phyloP scores from a whole-genome alignment of 2,113 vertebrate species.

The Ondatra zibethicus region DNA sequence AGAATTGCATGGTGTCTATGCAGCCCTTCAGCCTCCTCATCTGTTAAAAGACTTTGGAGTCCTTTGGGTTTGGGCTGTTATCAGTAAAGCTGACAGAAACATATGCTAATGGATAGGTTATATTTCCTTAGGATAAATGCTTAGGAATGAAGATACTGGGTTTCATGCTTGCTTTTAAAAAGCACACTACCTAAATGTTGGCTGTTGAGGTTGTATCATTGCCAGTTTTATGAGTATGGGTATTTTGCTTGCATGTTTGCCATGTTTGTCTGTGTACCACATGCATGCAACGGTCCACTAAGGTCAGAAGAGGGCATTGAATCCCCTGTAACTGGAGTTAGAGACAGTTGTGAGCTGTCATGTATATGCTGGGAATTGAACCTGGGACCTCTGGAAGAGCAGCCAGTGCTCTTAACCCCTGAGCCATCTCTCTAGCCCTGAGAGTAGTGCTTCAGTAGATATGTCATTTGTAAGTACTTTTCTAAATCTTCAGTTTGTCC shows the following conservation, averaged over 20 bases:
- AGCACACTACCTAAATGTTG: background rate
- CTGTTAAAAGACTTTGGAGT: background rate
- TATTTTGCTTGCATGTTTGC: background rate
- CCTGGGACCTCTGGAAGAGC: background rate
- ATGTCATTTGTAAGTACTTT: background rate
- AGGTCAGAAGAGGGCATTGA: background rate
- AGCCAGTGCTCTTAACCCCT: background rate
- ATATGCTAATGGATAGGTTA: background rate
- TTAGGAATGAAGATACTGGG: background rate
- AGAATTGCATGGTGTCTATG: background rate
- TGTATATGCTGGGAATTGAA: background rate
- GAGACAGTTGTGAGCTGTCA: background rate
- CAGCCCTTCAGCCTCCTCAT: background rate
- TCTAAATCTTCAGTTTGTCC: background rate
- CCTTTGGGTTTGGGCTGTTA: background rate
- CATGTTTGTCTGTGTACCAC: background rate
- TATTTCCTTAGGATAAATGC: background rate
- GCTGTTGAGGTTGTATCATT: background rate
- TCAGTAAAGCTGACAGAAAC: background rate
- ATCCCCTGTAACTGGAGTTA: background rate
- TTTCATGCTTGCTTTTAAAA: slow-evolving; percentile 54
- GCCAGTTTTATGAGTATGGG: background rate
- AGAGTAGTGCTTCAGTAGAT: background rate
- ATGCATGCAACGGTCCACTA: background rate
- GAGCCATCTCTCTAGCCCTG: background rate